Evolutionary conservation across 2,888 invertebrate genomes (phyloP).

Genomic region (Antitype chi): DNA sequence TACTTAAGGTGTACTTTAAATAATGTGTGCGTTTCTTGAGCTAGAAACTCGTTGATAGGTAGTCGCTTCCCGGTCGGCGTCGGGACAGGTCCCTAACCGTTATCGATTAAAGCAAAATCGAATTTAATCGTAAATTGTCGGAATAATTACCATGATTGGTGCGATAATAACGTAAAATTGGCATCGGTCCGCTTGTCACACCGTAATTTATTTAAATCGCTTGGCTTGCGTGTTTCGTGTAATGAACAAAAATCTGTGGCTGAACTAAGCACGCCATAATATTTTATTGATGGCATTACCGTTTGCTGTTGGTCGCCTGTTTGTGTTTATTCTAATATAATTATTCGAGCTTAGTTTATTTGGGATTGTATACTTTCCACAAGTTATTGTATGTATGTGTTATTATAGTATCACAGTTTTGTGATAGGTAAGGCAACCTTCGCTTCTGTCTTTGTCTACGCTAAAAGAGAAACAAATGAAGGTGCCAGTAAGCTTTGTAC

Average conservation of each 20-base stretch:
- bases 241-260: constrained; percentile 56
- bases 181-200: constrained; percentile 49
- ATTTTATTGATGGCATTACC: constrained; percentile 56
- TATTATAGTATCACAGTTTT: background rate
- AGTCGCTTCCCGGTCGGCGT: too few relatives aligned
- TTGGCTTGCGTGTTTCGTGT: constrained; percentile 53
- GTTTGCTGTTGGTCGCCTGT: constrained; percentile 23
- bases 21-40: background rate
- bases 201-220: constrained; percentile 59
- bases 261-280: constrained; percentile 49
- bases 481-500: background rate
- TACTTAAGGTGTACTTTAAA: too few relatives aligned
- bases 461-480: background rate
- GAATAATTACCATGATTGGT: constrained; percentile 57
- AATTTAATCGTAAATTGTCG: constrained; percentile 32
- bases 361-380: background rate
- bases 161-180: constrained; percentile 49
- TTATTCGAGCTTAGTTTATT: constrained; percentile 16
- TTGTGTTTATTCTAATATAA: constrained; percentile 35
- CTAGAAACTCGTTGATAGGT: background rate
- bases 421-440: background rate
- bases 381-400: background rate
- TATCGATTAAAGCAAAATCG: constrained; percentile 36
- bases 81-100: background rate
- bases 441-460: background rate